Evolutionary conservation across 2,797 vertebrate species (phyloP).

Genomic region (Masticophis lateralis): DNA sequence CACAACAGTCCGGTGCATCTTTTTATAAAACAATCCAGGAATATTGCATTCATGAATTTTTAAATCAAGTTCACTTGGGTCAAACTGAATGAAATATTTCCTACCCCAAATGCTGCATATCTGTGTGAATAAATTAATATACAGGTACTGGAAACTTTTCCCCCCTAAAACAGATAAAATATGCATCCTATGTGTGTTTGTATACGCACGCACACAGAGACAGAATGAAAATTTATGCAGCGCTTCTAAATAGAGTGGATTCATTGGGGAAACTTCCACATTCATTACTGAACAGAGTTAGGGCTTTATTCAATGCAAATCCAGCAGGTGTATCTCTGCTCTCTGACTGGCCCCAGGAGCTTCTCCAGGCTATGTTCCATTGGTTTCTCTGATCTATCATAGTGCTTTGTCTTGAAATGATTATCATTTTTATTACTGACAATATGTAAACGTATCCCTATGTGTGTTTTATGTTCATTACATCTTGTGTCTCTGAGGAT

Average conservation of each 20-base stretch:
- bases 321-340: constrained; percentile 57
- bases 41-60: neutral
- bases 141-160: neutral
- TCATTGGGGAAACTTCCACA: constrained; percentile 61
- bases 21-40: neutral
- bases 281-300: constrained; percentile 58
- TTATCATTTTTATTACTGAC: constrained; percentile 65
- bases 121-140: neutral
- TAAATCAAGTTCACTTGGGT: neutral
- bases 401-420: constrained; percentile 57
- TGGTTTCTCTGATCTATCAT: constrained; percentile 67
- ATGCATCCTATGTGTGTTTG: rapidly evolving
- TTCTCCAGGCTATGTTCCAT: constrained; percentile 55
- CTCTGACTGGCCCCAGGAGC: constrained; percentile 49
- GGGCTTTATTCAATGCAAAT: constrained; percentile 65
- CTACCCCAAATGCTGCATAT: neutral
- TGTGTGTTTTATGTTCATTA: constrained; percentile 62
- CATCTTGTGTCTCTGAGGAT: constrained; percentile 47
- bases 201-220: constrained; percentile 38
- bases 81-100: neutral
- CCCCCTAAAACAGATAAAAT: constrained; percentile 19
- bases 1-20: neutral
- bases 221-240: constrained; percentile 24
- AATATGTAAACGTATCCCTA: constrained; percentile 63
- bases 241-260: constrained; percentile 54